Conservation (phyloP, 2,797 vertebrate species). For the Hypotaenidia philippensis region DNA sequence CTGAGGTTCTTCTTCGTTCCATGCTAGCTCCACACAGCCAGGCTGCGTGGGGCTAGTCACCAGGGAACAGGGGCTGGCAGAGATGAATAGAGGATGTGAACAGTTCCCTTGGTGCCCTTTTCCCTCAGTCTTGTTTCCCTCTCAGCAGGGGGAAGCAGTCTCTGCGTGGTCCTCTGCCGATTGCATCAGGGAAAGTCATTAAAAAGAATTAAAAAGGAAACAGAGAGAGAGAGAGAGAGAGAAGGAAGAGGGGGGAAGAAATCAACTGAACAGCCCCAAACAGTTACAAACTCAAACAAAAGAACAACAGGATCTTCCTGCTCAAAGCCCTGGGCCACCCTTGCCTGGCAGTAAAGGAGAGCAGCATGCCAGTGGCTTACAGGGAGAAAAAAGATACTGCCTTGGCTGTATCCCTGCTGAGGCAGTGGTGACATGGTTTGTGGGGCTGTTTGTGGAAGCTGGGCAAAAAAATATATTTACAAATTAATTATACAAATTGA, state of each 20-base stretch:
- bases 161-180: slow-evolving; percentile 63
- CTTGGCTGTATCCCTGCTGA: neutral
- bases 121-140: slow-evolving; percentile 76
- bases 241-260: rapidly evolving
- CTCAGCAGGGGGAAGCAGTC: slow-evolving; percentile 75
- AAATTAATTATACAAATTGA: neutral
- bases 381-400: neutral
- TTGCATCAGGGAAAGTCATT: slow-evolving; percentile 68
- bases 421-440: neutral
- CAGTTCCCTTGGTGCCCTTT: slow-evolving; percentile 76
- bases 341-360: neutral
- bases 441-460: neutral
- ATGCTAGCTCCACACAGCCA: slow-evolving; percentile 34
- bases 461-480: neutral
- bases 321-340: neutral
- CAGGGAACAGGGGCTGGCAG: slow-evolving; percentile 53
- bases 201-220: slow-evolving; percentile 74
- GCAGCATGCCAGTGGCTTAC: neutral
- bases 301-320: slow-evolving; percentile 39
- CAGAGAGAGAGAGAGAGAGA: slow-evolving; percentile 19
- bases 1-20: slow-evolving; percentile 39
- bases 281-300: slow-evolving; percentile 66
- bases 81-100: slow-evolving; percentile 70
- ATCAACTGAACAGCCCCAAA: neutral
- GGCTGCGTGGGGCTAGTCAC: slow-evolving; percentile 36